These are phyloP conservation scores for Xestoiulus laeticollis DNA, from an alignment of 2,888 invertebrate genomes.

Conservation along the genomic window DNA sequence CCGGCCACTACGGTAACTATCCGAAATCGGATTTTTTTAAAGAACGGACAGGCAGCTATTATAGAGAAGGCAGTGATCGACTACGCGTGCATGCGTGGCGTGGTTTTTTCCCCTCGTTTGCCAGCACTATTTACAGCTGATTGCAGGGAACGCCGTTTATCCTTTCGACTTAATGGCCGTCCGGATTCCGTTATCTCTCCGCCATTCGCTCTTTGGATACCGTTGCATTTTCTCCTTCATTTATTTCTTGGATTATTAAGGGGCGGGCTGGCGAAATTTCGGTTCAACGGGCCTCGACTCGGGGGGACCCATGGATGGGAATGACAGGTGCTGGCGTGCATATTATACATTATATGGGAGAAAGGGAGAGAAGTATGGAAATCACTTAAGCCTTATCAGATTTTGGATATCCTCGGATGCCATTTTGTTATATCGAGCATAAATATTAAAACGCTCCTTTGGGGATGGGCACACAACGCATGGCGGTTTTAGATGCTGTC, in stretches of 20 bases:
- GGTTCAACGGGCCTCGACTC: background rate
- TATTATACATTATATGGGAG: background rate
- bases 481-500: background rate
- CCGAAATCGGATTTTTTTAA: no score
- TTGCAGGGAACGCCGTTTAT: background rate
- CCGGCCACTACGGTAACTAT: no score
- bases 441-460: background rate
- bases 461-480: background rate
- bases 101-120: background rate
- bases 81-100: background rate
- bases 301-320: background rate
- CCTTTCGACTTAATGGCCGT: background rate
- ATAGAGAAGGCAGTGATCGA: no score
- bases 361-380: background rate
- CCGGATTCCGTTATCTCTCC: background rate
- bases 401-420: background rate
- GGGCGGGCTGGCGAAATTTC: background rate
- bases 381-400: background rate
- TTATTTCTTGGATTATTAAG: background rate
- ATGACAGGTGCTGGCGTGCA: constrained; percentile 14
- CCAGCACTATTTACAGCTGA: background rate
- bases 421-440: background rate
- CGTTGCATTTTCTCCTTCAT: background rate
- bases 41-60: no score
- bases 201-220: background rate